Evolutionary conservation across 2,113 vertebrate genomes (phyloP).

Genomic region (Benitochromis conjunctus): DNA sequence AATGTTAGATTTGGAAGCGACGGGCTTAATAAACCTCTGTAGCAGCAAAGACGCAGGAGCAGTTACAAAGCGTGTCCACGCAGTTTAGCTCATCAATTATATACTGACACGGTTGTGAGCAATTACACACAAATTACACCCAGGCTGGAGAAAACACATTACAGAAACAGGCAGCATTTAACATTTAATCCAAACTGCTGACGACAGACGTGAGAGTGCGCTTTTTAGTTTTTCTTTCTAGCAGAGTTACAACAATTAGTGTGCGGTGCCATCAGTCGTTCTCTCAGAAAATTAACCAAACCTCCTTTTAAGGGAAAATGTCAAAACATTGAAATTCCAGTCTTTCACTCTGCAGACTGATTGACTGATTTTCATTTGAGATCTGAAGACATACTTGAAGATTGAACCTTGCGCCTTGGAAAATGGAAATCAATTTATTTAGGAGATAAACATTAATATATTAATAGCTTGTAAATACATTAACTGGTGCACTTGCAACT

Average conservation of each 20-base stretch:
- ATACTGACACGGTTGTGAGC: neutral
- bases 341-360: neutral
- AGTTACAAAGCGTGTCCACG: neutral
- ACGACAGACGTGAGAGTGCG: neutral
- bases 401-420: neutral
- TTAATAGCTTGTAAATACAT: neutral
- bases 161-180: neutral
- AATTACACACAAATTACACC: neutral
- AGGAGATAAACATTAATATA: neutral
- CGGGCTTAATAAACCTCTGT: neutral
- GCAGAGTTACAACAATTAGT: neutral
- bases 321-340: neutral
- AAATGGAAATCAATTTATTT: neutral
- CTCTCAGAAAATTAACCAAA: neutral
- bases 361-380: neutral
- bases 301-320: neutral
- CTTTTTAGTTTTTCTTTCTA: neutral
- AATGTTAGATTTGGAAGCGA: constrained; percentile 23
- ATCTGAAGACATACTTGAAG: neutral
- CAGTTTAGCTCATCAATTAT: neutral
- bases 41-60: neutral
- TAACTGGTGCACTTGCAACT: neutral
- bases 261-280: no score
- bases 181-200: neutral
- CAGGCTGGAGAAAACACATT: neutral